Percentiles rank a stretch among this genome's conserved stretches.
Conservation (phyloP, 2,113 vertebrate genomes). For the Mirounga angustirostris region DNA sequence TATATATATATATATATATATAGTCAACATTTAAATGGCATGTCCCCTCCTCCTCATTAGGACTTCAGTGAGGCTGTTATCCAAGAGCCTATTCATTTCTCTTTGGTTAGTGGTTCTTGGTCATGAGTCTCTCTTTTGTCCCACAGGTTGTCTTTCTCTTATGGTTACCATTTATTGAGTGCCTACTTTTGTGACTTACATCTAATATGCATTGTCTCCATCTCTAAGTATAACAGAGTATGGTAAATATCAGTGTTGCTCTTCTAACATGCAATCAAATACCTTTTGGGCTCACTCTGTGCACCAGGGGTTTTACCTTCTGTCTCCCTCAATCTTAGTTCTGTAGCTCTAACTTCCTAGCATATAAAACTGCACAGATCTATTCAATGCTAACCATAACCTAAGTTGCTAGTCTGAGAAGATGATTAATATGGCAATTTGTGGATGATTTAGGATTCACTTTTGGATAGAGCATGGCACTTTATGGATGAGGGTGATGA, state of each 20-base stretch:
- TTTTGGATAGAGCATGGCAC: background rate
- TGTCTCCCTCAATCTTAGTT: background rate
- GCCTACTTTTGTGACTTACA: background rate
- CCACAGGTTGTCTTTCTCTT: background rate
- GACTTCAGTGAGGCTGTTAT: background rate
- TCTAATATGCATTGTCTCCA: background rate
- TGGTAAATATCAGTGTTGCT: background rate
- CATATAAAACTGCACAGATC: background rate
- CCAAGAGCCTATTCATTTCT: background rate
- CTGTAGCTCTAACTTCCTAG: background rate
- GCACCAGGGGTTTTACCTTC: background rate
- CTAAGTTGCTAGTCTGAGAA: background rate
- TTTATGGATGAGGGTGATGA: background rate
- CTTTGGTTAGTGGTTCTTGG: background rate
- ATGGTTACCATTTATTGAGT: background rate
- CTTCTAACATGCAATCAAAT: background rate
- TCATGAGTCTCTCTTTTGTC: background rate
- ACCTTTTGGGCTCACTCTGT: background rate
- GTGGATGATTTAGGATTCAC: background rate
- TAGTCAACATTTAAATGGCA: background rate
- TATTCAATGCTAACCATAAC: background rate
- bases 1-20: background rate
- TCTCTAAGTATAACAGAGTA: background rate
- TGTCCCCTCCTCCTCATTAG: background rate
- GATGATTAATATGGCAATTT: background rate